Evolutionary conservation across 2,888 invertebrate genomes (phyloP).

Genomic region (Eupithecia exiguata): DNA sequence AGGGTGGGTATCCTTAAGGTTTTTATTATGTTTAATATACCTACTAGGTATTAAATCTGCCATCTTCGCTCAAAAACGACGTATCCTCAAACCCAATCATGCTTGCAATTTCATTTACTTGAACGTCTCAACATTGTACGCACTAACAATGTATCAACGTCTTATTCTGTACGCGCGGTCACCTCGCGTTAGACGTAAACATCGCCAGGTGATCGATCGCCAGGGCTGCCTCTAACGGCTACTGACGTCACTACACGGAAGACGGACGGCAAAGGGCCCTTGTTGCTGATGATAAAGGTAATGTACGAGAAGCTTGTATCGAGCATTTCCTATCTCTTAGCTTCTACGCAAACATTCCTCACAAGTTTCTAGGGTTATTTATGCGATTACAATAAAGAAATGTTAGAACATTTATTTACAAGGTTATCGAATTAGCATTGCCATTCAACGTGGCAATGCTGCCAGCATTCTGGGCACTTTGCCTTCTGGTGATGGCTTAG

Average conservation of each 20-base stretch:
- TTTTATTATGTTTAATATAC: not conserved
- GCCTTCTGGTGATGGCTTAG: too few relatives aligned
- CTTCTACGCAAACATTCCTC: not conserved
- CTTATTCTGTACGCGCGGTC: constrained; percentile 36
- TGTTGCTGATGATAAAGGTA: constrained; percentile 16
- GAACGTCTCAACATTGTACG: constrained; percentile 22
- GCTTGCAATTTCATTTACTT: not conserved
- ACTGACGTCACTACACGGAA: constrained; percentile 22
- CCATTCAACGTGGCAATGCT: too few relatives aligned
- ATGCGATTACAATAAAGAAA: not conserved
- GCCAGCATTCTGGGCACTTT: too few relatives aligned
- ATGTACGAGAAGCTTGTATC: constrained; percentile 1
- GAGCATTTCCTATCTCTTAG: not conserved
- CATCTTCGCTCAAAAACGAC: not conserved
- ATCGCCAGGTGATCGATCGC: constrained; percentile 57
- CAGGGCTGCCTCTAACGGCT: constrained; percentile 37
- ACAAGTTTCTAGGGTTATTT: not conserved
- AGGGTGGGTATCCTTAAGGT: not conserved
- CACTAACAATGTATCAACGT: constrained; percentile 37
- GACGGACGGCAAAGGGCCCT: constrained; percentile 11
- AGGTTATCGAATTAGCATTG: too few relatives aligned
- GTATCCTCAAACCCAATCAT: not conserved
- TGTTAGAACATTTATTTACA: not conserved
- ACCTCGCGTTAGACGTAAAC: constrained; percentile 47
- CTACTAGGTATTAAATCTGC: not conserved